Base-by-base conservation (phyloP, 2,888 invertebrate species). In the Heliconius erato region DNA sequence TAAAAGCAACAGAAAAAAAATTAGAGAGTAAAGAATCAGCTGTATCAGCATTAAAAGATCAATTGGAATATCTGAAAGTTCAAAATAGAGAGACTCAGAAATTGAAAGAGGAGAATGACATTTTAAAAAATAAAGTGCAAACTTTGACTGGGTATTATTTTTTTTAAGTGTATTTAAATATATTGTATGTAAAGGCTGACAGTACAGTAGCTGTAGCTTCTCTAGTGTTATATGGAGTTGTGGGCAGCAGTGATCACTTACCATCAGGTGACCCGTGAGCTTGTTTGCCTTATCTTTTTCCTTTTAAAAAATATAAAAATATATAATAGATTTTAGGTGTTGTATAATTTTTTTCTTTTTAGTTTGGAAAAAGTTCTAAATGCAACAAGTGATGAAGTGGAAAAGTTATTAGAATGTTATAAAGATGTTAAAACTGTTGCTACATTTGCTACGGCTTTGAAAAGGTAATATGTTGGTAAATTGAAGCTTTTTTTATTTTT, bases 361-460 rank as follows among this genome's bases (percentile, higher is more conserved):
- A 71, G 71, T 16, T 71, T 71, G 32, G 96, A 97, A 86, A 92
- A 95, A 77, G 96, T 97, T 5, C 87, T 98, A 32, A 94, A 95
- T 74, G 97, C 97, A 0, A 96, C 96, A 0, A 92, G 93, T 67
- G 94, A 95, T 0, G 97, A 97, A 82, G 97, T 97, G 0, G 97
- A 97, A 78, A 94, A 96, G 79, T 96, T 97, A 93, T 88, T 98
- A 3, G 92, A 95, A 83, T 95, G 95, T 23, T 97, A 97, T 87
- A 93, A 91, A 0, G 96, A 97, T 91, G 90, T 96, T 0, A 91
- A 96, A n/a, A 96, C 97, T 0, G 91, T 98, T 12, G 96, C 96
- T 40, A 95, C 96, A 2, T 97, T 97, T 88, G 97, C 97, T 0
- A 95, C 96, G 0, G 96, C 97, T 19, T 93, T 97, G 28, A 97